Base-by-base conservation (phyloP, 2,113 vertebrate species). In the Sapajus apella region DNA sequence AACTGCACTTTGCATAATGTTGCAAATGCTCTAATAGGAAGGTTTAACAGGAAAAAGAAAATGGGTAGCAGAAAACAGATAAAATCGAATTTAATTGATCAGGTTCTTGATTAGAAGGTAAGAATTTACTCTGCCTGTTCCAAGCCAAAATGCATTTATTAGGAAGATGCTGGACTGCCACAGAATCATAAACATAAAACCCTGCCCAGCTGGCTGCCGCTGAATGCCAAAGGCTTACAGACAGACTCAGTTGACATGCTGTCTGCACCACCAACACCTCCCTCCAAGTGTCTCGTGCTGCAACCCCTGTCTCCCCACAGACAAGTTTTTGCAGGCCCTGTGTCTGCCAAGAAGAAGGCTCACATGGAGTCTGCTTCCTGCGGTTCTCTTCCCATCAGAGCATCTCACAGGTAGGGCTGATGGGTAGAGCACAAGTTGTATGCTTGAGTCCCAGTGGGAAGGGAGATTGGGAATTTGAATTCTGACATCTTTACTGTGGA, bases 271-370 rank as follows among this genome's bases (percentile, higher is more conserved):
- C 1, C 30, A 20, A 4, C 6, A 64, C 20, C 5, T 32, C 66
- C 43, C 5, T 25, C 10, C 17, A 3, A 66, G 27, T 32, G 25
- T 58, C 13, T 43, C 4, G 13, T 37, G 16, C 25, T 23, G 20
- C 9, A 40, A 8, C 13, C 3, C 6, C 16, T 32, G 7, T 43
- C 6, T 2, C 27, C 20, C 23, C 37, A 56, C 9, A 45, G 11
- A 56, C 37, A 43, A 32, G 55, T 32, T n/a, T n/a, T 14, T 45
- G 12, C 1, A 47, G 56, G 1, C 25, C 16, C 5, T 43, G 43
- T 10, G 37, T 3, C 2, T 4, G 4, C n/a, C 25, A 37, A 61
- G n/a, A 0, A 52, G 18, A 40, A 84, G 6, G 5, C 61, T 5
- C 10, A 23, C 1, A 10, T 35, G n/a, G n/a, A 72, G 2, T 5